phyloP scores from a whole-genome alignment of 1,140 invertebrate genomes.

The Psilanteris sp. region DNA sequence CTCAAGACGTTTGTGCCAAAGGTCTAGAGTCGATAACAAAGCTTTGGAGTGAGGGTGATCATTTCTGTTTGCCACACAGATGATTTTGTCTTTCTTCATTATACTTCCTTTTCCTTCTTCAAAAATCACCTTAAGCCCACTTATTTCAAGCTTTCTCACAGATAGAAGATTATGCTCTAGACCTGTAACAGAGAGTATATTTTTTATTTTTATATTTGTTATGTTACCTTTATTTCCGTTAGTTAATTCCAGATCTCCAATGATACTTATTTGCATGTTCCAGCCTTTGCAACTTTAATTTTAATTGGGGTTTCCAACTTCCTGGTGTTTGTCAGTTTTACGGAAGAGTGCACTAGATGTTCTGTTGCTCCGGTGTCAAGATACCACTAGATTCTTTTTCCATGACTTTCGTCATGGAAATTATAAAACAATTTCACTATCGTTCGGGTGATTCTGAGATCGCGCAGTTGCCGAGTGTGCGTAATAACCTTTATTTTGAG shows the following conservation, averaged over 20 bases:
- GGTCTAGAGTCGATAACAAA: no score
- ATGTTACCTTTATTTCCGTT: conserved; percentile 10
- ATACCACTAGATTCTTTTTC: no score
- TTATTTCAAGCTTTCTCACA: conserved; percentile 39
- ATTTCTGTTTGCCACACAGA: no score
- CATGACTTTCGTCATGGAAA: no score
- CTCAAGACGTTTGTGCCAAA: no score
- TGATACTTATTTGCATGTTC: conserved; percentile 27
- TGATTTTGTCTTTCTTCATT: conserved; percentile 11
- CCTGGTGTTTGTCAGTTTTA: conserved; percentile 3
- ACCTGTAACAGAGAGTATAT: conserved; percentile 19
- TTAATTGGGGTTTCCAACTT: background rate
- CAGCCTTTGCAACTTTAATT: conserved; percentile 10
- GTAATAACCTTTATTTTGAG: no score
- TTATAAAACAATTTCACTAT: no score
- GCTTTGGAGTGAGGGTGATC: no score
- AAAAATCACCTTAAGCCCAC: conserved; percentile 32
- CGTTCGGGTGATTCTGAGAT: no score
- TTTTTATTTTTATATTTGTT: conserved; percentile 3
- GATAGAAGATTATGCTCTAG: conserved; percentile 34
- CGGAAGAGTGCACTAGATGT: background rate
- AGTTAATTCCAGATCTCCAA: conserved; percentile 34
- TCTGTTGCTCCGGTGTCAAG: conserved; percentile 8
- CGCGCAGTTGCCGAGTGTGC: background rate
- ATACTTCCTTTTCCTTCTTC: conserved; percentile 33